phyloP scores from a whole-genome alignment of 2,113 vertebrate genomes.

The Lepidothrix coronata region DNA sequence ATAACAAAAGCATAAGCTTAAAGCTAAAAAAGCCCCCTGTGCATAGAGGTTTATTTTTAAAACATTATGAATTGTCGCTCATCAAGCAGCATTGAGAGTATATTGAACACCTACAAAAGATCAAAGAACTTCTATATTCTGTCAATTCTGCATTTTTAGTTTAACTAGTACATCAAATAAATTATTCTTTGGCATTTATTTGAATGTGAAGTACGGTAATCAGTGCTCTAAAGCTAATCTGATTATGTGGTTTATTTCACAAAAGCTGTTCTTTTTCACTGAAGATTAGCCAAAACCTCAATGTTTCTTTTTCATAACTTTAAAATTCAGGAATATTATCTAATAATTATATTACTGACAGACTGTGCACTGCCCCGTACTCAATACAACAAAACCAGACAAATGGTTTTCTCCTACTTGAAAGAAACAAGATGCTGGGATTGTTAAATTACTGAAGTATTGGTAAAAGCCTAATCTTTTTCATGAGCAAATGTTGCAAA shows the following conservation, averaged over 20 bases:
- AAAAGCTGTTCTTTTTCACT: not conserved
- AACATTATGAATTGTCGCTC: conserved; percentile 19
- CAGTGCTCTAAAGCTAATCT: conserved; percentile 56
- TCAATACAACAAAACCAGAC: not conserved
- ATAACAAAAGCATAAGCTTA: conserved; percentile 24
- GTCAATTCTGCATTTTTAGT: conserved; percentile 49
- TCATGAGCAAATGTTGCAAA: not conserved
- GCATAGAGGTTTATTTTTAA: conserved; percentile 41
- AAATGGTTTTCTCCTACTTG: not conserved
- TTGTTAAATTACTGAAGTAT: conserved; percentile 6
- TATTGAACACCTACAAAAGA: conserved; percentile 52
- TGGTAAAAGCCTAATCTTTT: conserved; percentile 24
- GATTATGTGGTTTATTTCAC: conserved; percentile 49
- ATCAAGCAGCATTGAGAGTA: not conserved
- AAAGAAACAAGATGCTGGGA: not conserved
- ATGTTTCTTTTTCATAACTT: not conserved
- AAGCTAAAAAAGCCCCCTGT: not conserved
- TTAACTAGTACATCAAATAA: conserved; percentile 37
- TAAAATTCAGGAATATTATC: conserved; percentile 20
- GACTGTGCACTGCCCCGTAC: not conserved
- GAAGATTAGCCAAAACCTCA: not conserved
- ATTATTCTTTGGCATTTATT: conserved; percentile 22
- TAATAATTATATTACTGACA: conserved; percentile 4
- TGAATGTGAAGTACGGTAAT: conserved; percentile 46
- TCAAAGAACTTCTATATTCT: conserved; percentile 58